Evolutionary conservation across 2,888 invertebrate species (phyloP), one percentile per base, ranked within the genome.

Genomic region (Hydrotaea cyrtoneurina): DNA sequence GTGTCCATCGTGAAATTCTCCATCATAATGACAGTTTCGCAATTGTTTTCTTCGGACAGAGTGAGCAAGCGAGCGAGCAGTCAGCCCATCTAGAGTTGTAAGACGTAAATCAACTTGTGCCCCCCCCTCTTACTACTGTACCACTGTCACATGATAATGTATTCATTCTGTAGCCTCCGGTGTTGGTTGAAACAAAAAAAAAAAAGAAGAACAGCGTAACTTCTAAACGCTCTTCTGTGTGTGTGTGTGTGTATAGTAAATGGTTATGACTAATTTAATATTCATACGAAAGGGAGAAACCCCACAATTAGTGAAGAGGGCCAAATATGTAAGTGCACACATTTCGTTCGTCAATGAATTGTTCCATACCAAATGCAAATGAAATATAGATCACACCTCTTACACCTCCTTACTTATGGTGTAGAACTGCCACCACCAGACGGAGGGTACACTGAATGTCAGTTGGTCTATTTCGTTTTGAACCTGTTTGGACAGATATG

Each of bases 71-170:
- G 0, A 23, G 23, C 50, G 15, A 13, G 26, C 59, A 11, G 4
- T 13, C 59, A 59, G 10, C 26, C 11, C 55, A 55, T 55, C 55
- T 21, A 7, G 17, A 15, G 19, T 19, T 43, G 19, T 1, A 66
- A 66, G 66, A 66, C 39, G 66, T 66, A 39, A 66, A 66, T 66
- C 43, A 69, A 21, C 19, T 31, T 59, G 19, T 39, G 50, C 19
- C 26, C 10, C 59, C 50, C 64, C 17, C 15, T 59, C 11, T 21
- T 59, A n/a, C n/a, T 1, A 17, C 21, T 59, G 11, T 46, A n/a
- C 64, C 74, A 59, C 69, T 83, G 83, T 83, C 79, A 73, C 66
- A 78, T 43, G 31, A 23, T 78, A 80, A 84, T 81, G 72, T 78
- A 75, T 53, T 75, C 71, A 55, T 36, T 64, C 7, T 64, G 78